A percentile compares a stretch with the other conserved stretches of the same genome.
phyloP scores from a whole-genome alignment of 2,797 vertebrate species.

The Synanceia verrucosa region DNA sequence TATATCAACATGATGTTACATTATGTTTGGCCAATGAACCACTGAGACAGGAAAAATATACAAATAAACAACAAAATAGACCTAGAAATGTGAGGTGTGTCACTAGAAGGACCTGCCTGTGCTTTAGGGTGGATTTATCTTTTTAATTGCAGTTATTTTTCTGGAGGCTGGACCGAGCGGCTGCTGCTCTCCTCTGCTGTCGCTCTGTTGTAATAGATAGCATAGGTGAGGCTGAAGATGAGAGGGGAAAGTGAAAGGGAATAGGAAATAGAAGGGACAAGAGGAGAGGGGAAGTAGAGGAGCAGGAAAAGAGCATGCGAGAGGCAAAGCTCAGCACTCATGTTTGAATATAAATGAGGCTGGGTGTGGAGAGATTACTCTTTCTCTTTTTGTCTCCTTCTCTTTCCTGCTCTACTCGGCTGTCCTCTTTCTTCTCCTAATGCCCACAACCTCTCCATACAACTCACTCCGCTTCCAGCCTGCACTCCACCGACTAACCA shows the following conservation, averaged over 20 bases:
- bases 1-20: neutral
- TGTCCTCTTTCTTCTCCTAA: constrained; percentile 47
- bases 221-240: constrained; percentile 47
- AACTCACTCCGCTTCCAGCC: constrained; percentile 49
- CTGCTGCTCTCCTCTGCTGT: constrained; percentile 33
- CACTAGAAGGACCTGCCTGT: constrained; percentile 3
- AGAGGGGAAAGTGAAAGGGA: constrained; percentile 57
- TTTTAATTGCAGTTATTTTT: constrained; percentile 57
- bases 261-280: constrained; percentile 57
- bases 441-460: constrained; percentile 48
- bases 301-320: constrained; percentile 18
- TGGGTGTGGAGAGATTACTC: constrained; percentile 68
- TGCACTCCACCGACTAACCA: constrained; percentile 26
- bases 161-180: constrained; percentile 5
- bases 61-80: neutral
- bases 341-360: constrained; percentile 73
- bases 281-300: constrained; percentile 21
- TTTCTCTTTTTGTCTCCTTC: constrained; percentile 55
- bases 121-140: constrained; percentile 55
- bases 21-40: constrained; percentile 13
- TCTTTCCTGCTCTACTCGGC: constrained; percentile 33
- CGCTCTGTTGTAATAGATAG: constrained; percentile 52
- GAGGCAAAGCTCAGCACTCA: constrained; percentile 46
- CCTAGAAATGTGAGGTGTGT: constrained; percentile 7
- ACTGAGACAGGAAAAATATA: neutral